Conservation (phyloP, 2,113 vertebrate genomes). For the Melanotaenia duboulayi region DNA sequence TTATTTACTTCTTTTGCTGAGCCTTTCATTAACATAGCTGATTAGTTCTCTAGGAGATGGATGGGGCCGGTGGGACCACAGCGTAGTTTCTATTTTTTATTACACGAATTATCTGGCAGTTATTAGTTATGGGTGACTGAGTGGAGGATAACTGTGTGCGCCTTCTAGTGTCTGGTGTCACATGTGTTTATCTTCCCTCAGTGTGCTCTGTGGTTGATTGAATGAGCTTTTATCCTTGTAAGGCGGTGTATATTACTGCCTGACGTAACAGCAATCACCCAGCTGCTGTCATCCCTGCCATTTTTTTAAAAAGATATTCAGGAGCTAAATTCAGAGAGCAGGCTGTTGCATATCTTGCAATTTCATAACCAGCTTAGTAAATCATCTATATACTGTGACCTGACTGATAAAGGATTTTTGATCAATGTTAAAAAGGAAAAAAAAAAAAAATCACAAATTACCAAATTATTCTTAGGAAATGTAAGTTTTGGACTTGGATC, state of each 20-base stretch:
- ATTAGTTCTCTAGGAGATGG: constrained; percentile 65
- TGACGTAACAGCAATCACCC: constrained; percentile 49
- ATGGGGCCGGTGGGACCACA: constrained; percentile 62
- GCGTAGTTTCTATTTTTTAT: constrained; percentile 70
- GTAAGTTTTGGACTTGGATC: not conserved
- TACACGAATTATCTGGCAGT: constrained; percentile 72
- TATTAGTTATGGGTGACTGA: constrained; percentile 76
- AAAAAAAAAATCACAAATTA: not conserved
- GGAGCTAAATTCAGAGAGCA: constrained; percentile 10
- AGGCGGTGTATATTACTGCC: constrained; percentile 48
- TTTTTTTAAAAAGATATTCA: constrained; percentile 9
- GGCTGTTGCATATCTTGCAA: not conserved
- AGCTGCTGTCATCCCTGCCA: constrained; percentile 27
- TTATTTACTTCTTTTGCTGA: constrained; percentile 51
- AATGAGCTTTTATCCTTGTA: constrained; percentile 63
- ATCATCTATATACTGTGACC: not conserved
- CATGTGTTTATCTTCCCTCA: constrained; percentile 67
- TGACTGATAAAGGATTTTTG: too few relatives aligned
- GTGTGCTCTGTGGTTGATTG: constrained; percentile 66
- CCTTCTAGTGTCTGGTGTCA: constrained; percentile 69
- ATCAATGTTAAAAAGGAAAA: not conserved
- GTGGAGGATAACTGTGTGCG: constrained; percentile 49
- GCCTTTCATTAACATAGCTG: constrained; percentile 69
- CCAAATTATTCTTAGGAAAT: not conserved
- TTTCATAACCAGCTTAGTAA: not conserved